Evolutionary conservation across 2,888 invertebrate genomes (phyloP), one percentile per base, ranked within the genome.

Genomic region (Cynaeus angustus): DNA sequence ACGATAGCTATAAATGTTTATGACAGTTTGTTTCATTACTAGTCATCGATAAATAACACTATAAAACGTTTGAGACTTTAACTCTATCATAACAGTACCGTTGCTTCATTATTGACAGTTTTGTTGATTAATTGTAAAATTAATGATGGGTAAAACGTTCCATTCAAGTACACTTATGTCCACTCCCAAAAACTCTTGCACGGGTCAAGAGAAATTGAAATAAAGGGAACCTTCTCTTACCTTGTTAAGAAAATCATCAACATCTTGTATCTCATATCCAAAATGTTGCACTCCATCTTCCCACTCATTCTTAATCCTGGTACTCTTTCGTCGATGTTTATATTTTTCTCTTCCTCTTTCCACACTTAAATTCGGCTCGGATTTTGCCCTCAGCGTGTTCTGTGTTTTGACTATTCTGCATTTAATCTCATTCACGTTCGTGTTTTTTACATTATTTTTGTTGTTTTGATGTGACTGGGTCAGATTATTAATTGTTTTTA

Each of bases 261-360:
- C 88, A 83, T 94, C 94, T 71, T 90, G 88, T 52, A 94, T 94
- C 75, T 94, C 93, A 78, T 94, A 94, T 55, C 94, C 94, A 78
- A 94, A 93, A 66, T 83, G 82, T 59, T 81, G 80, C 9, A 76
- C 70, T n/a, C 77, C 75, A 3, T 72, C 72, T 4, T 72, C 74
- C 72, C 74, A 80, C 85, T 87, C 85, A 13, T 62, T 68, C 46
- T 74, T 75, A 37, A 73, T 74, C 43, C 77, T 74, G 7, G 73
- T 56, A 41, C 85, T 82, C 72, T 88, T 88, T 55, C 81, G 75
- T 66, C 83, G 76, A 75, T 88, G 88, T 69, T 82, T 77, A 75
- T 88, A 88, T 64, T 85, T 85, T 73, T 88, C 88, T 73, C 86
- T 86, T 73, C 85, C 86, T 84, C 76, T 88, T 86, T 71, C 88